Evolutionary conservation across 2,888 invertebrate species (phyloP).

Genomic region (Venustoraphidia nigricollis): DNA sequence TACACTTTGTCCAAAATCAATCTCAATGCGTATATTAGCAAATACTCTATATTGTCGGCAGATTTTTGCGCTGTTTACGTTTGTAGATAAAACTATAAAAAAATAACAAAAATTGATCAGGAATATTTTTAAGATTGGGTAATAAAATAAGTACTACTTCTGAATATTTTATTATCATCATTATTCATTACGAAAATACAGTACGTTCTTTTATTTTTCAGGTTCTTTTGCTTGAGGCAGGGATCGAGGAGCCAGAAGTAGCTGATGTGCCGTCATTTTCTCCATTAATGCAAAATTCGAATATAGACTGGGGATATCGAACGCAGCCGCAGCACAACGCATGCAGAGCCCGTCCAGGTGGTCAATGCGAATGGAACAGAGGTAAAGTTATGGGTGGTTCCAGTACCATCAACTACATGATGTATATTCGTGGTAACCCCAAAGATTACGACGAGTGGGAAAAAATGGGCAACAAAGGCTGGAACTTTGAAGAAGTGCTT

Average conservation of each 20-base stretch:
- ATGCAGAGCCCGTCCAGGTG: slow-evolving; percentile 39
- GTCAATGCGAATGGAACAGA: slow-evolving; percentile 42
- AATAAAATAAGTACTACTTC: too few relatives aligned
- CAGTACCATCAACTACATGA: slow-evolving; percentile 49
- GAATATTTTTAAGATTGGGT: too few relatives aligned
- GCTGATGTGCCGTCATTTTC: slow-evolving; percentile 51
- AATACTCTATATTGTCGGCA: too few relatives aligned
- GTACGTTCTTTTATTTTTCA: slow-evolving; percentile 16
- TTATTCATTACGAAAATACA: too few relatives aligned
- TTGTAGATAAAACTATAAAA: too few relatives aligned
- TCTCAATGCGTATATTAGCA: too few relatives aligned
- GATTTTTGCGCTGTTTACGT: too few relatives aligned
- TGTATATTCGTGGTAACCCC: slow-evolving; percentile 42
- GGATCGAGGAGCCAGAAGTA: slow-evolving; percentile 47
- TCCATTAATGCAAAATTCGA: slow-evolving; percentile 38
- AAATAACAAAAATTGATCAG: too few relatives aligned
- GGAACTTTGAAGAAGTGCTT: slow-evolving; percentile 46
- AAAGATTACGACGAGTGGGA: slow-evolving; percentile 51
- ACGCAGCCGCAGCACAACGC: slow-evolving; percentile 46
- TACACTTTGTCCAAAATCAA: too few relatives aligned
- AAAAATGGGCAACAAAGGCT: slow-evolving; percentile 41
- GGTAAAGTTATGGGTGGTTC: slow-evolving; percentile 52
- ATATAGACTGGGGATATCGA: slow-evolving; percentile 54
- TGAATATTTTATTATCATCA: too few relatives aligned
- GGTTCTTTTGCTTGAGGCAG: slow-evolving; percentile 50